Conservation (phyloP, 2,113 vertebrate species). For the Columba janthina region DNA sequence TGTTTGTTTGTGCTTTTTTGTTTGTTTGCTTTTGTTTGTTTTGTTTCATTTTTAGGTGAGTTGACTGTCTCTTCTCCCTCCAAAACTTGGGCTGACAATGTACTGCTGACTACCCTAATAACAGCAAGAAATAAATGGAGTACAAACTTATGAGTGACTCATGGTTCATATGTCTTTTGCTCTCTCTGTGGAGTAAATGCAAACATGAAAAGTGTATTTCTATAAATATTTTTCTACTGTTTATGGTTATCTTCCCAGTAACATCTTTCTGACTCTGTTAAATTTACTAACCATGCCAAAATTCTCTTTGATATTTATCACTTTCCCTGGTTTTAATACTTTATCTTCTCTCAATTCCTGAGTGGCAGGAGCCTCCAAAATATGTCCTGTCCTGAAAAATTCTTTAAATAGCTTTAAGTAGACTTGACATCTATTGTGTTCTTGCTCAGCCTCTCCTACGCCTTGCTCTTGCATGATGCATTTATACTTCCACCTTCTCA, state of each 20-base stretch:
- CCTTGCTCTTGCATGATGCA: neutral
- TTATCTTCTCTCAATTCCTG: neutral
- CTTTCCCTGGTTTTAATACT: neutral
- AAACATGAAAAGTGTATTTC: neutral
- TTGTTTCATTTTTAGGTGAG: neutral
- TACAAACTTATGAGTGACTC: neutral
- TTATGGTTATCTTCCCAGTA: neutral
- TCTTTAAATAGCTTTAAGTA: neutral
- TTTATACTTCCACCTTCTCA: neutral
- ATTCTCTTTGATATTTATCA: neutral
- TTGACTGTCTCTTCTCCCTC: neutral
- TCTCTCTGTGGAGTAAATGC: neutral
- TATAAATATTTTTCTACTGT: neutral
- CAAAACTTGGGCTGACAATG: neutral
- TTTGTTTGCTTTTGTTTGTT: neutral
- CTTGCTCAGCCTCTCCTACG: neutral
- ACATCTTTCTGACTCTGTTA: neutral
- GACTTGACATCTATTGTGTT: neutral
- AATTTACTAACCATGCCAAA: neutral
- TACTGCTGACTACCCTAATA: neutral
- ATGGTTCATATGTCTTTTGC: neutral
- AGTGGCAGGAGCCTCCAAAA: neutral
- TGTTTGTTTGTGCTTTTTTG: neutral
- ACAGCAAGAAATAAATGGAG: neutral
- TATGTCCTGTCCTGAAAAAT: neutral